Conservation (phyloP, 1,140 invertebrate genomes). For the Cotesia vestalis region DNA sequence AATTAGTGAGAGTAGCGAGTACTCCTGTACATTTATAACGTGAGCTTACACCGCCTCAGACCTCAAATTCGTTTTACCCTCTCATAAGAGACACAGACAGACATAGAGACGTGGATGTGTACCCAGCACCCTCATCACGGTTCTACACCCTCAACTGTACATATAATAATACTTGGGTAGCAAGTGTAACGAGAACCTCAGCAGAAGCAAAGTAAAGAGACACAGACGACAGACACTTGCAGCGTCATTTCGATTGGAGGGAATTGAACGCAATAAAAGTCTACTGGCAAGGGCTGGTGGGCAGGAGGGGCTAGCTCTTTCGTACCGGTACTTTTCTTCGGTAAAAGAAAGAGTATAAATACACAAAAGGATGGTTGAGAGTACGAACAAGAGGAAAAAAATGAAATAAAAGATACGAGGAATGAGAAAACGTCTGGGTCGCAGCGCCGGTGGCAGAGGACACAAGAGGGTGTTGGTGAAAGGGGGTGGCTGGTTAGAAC, state of each 20-base stretch:
- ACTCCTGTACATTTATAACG: conserved; percentile 5
- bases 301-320: not conserved
- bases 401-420: conserved; percentile 9
- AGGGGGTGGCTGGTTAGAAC: conserved; percentile 17
- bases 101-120: not conserved
- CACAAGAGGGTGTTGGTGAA: not conserved
- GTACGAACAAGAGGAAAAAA: no score
- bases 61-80: conserved; percentile 4
- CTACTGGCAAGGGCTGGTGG: conserved; percentile 4
- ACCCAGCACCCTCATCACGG: not conserved
- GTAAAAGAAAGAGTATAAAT: conserved; percentile 23
- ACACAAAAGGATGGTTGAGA: conserved; percentile 4
- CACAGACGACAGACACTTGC: conserved; percentile 22
- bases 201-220: conserved; percentile 17
- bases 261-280: conserved; percentile 34
- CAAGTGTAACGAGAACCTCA: conserved; percentile 30
- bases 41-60: not conserved
- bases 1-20: conserved; percentile 35
- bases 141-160: not conserved
- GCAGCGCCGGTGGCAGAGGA: conserved; percentile 9
- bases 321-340: not conserved
- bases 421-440: conserved; percentile 33
- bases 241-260: conserved; percentile 32
- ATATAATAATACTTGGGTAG: not conserved
- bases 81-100: conserved; percentile 17